phyloP scores from a whole-genome alignment of 2,888 invertebrate species.

The Conomelus anceps region DNA sequence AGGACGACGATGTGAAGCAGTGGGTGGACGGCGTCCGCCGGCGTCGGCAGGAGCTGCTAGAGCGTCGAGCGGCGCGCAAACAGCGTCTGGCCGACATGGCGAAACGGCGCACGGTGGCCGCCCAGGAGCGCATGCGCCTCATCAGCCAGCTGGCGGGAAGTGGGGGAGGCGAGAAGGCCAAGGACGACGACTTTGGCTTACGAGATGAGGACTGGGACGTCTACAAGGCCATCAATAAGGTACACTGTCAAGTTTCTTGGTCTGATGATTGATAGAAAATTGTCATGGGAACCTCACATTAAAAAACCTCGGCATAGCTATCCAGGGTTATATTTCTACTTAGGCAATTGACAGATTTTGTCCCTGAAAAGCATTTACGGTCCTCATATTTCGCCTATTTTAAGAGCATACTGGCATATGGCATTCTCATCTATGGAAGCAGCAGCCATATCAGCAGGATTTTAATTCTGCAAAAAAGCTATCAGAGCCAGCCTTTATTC shows the following conservation, averaged over 20 bases:
- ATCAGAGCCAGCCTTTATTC: too few relatives aligned
- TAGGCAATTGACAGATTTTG: too few relatives aligned
- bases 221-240: conserved; percentile 72
- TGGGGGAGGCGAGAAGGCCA: conserved; percentile 49
- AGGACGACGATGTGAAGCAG: conserved; percentile 48
- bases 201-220: conserved; percentile 96
- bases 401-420: too few relatives aligned
- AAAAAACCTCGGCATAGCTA: too few relatives aligned
- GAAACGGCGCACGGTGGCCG: conserved; percentile 80
- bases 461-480: too few relatives aligned
- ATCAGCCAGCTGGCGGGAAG: conserved; percentile 81
- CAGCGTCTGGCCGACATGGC: conserved; percentile 83
- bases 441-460: too few relatives aligned
- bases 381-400: too few relatives aligned
- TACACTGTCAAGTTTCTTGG: conserved; percentile 14
- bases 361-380: too few relatives aligned
- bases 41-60: conserved; percentile 63
- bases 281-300: too few relatives aligned
- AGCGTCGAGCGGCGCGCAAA: conserved; percentile 63
- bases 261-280: too few relatives aligned
- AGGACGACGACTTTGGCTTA: conserved; percentile 83
- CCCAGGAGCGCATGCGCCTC: conserved; percentile 90
- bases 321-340: too few relatives aligned
- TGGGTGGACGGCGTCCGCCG: conserved; percentile 51
- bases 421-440: too few relatives aligned